Conservation (phyloP, 2,113 vertebrate species). For the Lampris incognitus region DNA sequence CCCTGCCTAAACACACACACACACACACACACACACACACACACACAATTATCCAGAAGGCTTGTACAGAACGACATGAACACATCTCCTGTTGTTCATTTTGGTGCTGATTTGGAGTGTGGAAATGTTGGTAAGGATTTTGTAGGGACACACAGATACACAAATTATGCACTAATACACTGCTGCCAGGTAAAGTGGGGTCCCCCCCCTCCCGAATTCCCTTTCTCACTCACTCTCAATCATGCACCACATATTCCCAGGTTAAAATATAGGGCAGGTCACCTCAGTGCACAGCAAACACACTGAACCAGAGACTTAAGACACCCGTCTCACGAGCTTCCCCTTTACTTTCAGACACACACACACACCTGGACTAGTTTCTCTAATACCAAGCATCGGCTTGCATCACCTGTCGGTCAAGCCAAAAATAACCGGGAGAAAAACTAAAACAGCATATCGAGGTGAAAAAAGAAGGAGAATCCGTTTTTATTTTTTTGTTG, state of each 20-base stretch:
- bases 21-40: slow-evolving; percentile 14
- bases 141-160: neutral
- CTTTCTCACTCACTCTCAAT: neutral
- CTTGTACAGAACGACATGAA: slow-evolving; percentile 1
- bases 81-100: neutral
- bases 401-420: slow-evolving; percentile 29
- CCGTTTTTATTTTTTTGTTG: neutral
- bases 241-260: neutral
- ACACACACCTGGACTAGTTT: neutral
- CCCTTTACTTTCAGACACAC: slow-evolving; percentile 55
- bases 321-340: slow-evolving; percentile 63
- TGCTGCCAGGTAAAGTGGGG: neutral
- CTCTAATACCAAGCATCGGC: neutral
- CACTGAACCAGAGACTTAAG: slow-evolving; percentile 30
- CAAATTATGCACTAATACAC: neutral
- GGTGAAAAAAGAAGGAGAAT: slow-evolving; percentile 18
- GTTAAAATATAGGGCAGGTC: slow-evolving; percentile 66
- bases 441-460: slow-evolving; percentile 16
- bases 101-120: neutral
- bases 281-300: slow-evolving; percentile 26
- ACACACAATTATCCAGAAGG: neutral
- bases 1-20: neutral
- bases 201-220: neutral
- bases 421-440: slow-evolving; percentile 31
- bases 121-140: neutral